These are phyloP conservation scores for Leptopterna dolabrata DNA, from an alignment of 2,888 invertebrate genomes.

Conservation along the genomic window DNA sequence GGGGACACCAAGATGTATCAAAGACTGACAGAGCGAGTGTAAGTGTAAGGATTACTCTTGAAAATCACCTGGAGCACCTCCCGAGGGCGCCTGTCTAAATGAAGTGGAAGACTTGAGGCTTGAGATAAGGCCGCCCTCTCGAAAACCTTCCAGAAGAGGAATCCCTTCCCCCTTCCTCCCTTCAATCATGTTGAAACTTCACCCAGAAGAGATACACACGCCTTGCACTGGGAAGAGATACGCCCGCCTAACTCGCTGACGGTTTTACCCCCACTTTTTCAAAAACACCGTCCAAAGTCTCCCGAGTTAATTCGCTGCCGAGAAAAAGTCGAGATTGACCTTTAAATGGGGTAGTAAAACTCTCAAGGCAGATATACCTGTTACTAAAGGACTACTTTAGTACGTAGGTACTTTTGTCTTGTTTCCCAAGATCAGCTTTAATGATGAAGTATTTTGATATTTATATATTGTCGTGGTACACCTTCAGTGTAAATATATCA, in stretches of 20 bases:
- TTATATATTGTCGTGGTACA: too few relatives aligned
- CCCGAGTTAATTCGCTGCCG: too few relatives aligned
- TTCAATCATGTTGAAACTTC: conserved; percentile 11
- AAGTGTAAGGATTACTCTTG: conserved; percentile 27
- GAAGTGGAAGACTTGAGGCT: conserved; percentile 47
- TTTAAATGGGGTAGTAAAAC: background rate
- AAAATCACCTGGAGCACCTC: conserved; percentile 41
- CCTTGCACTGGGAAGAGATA: background rate
- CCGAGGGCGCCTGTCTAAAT: conserved; percentile 24
- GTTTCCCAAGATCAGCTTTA: too few relatives aligned
- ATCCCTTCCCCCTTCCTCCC: background rate
- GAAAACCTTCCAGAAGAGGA: background rate
- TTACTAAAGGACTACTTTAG: too few relatives aligned
- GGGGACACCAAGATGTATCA: background rate
- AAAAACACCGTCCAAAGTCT: background rate
- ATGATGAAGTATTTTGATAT: too few relatives aligned
- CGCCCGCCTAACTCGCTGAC: background rate
- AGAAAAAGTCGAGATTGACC: background rate
- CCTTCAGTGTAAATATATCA: too few relatives aligned
- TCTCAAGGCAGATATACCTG: too few relatives aligned
- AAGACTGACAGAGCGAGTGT: background rate
- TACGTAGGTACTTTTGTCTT: too few relatives aligned
- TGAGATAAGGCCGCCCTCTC: conserved; percentile 32
- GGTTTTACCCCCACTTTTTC: background rate
- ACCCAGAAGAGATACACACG: background rate